phyloP scores from a whole-genome alignment of 1,140 invertebrate species.

The Eufriesea mexicana region DNA sequence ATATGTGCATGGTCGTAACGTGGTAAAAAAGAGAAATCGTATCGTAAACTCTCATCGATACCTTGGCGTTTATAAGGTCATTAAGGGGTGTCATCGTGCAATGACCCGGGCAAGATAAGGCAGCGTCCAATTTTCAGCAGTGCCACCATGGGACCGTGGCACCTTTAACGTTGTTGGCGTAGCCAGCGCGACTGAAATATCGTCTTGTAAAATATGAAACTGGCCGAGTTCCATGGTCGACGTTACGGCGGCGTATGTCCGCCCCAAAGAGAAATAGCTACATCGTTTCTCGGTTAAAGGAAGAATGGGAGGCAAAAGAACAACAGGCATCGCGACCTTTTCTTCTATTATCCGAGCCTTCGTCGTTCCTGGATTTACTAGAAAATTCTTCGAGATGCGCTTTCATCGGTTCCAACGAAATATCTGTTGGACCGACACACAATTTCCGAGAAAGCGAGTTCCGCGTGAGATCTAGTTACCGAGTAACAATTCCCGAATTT shows the following conservation, averaged over 20 bases:
- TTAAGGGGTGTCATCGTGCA: slow-evolving; percentile 17
- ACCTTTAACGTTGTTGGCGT: slow-evolving; percentile 36
- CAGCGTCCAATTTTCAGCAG: slow-evolving; percentile 48
- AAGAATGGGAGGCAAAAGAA: slow-evolving; percentile 41
- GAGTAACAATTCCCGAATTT: neutral
- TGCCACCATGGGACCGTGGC: slow-evolving; percentile 21
- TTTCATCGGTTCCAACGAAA: slow-evolving; percentile 14
- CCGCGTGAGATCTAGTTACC: neutral
- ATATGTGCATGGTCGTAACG: no score
- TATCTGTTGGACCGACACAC: neutral
- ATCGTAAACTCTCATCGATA: slow-evolving; percentile 13
- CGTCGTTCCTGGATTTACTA: neutral
- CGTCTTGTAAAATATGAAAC: slow-evolving; percentile 64
- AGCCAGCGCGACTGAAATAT: slow-evolving; percentile 50
- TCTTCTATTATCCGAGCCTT: slow-evolving; percentile 14
- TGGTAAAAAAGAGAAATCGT: neutral
- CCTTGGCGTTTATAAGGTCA: neutral
- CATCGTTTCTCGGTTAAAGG: slow-evolving; percentile 46
- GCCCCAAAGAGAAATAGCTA: slow-evolving; percentile 54
- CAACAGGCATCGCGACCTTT: slow-evolving; percentile 35
- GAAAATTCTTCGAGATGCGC: slow-evolving; percentile 12
- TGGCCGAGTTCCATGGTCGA: slow-evolving; percentile 52
- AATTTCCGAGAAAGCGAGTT: neutral
- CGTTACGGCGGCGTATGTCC: slow-evolving; percentile 18
- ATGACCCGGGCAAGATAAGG: slow-evolving; percentile 57